These are phyloP conservation scores for Euphydryas editha DNA, from an alignment of 2,888 invertebrate genomes.

Conservation along the genomic window DNA sequence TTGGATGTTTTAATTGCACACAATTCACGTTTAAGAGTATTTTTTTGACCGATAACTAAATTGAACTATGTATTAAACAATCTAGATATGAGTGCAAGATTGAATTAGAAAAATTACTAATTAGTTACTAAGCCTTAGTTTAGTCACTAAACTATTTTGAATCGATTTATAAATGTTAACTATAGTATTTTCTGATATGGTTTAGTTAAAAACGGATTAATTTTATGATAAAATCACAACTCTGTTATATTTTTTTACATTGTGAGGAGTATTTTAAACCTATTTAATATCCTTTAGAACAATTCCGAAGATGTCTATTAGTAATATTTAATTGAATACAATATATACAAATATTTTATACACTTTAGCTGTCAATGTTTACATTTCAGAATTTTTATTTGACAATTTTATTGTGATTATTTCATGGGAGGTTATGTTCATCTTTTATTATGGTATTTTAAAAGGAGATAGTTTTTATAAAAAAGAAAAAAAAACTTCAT, in stretches of 20 bases:
- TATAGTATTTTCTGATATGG: constrained; percentile 3
- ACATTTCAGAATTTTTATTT: not conserved
- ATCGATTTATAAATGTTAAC: not conserved
- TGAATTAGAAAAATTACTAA: constrained; percentile 3
- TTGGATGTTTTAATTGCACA: too few relatives aligned
- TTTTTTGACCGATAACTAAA: not conserved
- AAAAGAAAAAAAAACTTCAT: too few relatives aligned
- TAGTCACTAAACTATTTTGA: not conserved
- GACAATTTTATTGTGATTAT: not conserved
- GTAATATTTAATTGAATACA: constrained; percentile 1
- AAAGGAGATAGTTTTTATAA: not conserved
- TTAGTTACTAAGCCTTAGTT: not conserved
- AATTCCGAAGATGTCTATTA: not conserved
- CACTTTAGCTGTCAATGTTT: constrained; percentile 7
- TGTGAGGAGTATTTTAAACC: not conserved
- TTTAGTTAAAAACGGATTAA: not conserved
- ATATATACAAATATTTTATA: constrained; percentile 3
- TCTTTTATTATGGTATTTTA: not conserved
- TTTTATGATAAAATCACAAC: constrained; percentile 17
- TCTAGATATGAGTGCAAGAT: constrained; percentile 6
- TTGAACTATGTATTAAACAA: not conserved
- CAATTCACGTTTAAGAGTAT: not conserved
- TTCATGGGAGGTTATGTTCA: not conserved
- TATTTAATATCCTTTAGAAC: not conserved
- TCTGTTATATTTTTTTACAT: constrained; percentile 7